These are phyloP conservation scores for Gyrodactylus salaris DNA, from an alignment of 1,140 invertebrate species.

Conservation along the genomic window DNA sequence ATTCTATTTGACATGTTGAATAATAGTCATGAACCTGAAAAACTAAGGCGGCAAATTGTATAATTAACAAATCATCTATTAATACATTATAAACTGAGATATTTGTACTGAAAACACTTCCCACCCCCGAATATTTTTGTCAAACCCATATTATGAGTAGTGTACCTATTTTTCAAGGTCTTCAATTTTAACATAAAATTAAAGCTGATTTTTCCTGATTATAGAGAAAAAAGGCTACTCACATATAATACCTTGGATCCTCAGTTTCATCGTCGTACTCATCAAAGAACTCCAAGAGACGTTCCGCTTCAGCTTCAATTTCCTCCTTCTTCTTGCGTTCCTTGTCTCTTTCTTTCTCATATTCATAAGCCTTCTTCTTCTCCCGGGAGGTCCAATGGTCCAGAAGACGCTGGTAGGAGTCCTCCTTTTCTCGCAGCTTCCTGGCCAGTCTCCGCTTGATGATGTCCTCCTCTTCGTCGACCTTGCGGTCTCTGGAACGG, in stretches of 20 bases:
- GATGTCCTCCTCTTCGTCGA: conserved; percentile 11
- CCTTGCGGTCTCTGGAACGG: background rate
- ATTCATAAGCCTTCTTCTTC: conserved; percentile 56
- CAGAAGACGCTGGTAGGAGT: conserved; percentile 43
- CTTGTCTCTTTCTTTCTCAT: conserved; percentile 52
- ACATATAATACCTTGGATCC: conserved; percentile 80
- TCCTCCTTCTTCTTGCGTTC: conserved; percentile 47
- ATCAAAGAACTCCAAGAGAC: conserved; percentile 77
- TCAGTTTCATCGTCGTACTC: conserved; percentile 94
- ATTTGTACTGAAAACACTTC: no score
- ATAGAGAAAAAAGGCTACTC: conserved; percentile 11
- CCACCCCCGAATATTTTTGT: no score
- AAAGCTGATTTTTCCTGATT: no score
- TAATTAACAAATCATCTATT: no score
- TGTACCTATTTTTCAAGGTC: no score
- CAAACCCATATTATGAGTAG: no score
- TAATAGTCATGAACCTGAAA: no score
- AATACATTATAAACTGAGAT: no score
- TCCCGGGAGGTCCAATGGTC: conserved; percentile 68
- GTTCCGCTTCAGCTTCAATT: conserved; percentile 38
- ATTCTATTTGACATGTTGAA: no score
- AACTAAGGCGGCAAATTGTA: no score
- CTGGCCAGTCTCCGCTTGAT: conserved; percentile 41
- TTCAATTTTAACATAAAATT: no score
- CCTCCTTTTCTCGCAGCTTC: conserved; percentile 58